phyloP scores from a whole-genome alignment of 2,888 invertebrate genomes.

The Drosophila demipolita region DNA sequence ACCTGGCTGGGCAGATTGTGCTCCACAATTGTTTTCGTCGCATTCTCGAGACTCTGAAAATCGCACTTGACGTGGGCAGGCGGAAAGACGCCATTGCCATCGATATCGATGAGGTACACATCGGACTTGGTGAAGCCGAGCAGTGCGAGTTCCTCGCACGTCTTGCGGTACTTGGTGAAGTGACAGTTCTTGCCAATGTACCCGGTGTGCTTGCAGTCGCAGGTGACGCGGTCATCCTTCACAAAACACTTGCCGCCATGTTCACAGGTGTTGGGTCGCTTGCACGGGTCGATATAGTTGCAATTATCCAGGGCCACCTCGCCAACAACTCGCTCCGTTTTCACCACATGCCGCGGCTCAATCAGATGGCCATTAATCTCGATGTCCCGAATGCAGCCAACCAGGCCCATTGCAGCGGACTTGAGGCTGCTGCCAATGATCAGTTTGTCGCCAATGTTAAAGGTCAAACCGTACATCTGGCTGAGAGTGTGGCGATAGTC shows the following conservation, averaged over 20 bases:
- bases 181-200: constrained; percentile 98
- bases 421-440: constrained; percentile 93
- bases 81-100: constrained; percentile 96
- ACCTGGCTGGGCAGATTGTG: constrained; percentile 96
- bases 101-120: constrained; percentile 96
- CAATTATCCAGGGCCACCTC: constrained; percentile 96
- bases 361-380: constrained; percentile 92
- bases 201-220: constrained; percentile 95
- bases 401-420: constrained; percentile 90
- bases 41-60: constrained; percentile 94
- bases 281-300: constrained; percentile 95
- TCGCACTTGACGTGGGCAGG: constrained; percentile 97
- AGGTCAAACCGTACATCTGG: constrained; percentile 88
- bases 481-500: constrained; percentile 91
- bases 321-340: constrained; percentile 93
- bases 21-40: constrained; percentile 94
- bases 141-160: constrained; percentile 96
- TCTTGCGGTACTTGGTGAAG: constrained; percentile 95
- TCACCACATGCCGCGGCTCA: constrained; percentile 92
- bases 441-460: constrained; percentile 89
- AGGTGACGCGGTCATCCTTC: constrained; percentile 93
- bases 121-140: constrained; percentile 95
- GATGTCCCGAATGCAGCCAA: constrained; percentile 96
- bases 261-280: constrained; percentile 95
- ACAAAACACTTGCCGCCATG: constrained; percentile 96